A percentile compares a stretch with the other conserved stretches of the same genome.
phyloP scores from a whole-genome alignment of 35 echinoderm and acorn worm genomes.

The Hemicentrotus pulcherrimus region DNA sequence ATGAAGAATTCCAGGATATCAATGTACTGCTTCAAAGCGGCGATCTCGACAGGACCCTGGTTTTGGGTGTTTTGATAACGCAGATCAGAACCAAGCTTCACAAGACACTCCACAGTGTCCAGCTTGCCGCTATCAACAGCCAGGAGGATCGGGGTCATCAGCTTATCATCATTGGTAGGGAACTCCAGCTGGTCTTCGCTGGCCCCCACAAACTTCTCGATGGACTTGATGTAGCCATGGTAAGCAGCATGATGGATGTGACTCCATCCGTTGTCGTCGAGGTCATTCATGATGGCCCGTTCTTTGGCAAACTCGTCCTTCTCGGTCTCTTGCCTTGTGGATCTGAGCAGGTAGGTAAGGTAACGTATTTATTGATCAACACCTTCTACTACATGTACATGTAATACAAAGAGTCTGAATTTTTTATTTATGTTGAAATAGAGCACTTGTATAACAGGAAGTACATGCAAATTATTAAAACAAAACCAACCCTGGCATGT shows the following conservation, averaged over 20 bases:
- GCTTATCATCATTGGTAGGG: conserved; percentile 82
- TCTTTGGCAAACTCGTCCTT: conserved; percentile 97
- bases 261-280: conserved; percentile 94
- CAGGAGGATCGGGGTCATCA: conserved; percentile 83
- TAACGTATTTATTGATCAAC: no score
- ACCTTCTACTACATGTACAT: no score
- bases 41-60: conserved; percentile 74
- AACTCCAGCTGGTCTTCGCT: conserved; percentile 94
- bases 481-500: no score
- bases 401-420: no score
- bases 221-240: conserved; percentile 90
- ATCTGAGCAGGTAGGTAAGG: not conserved
- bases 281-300: conserved; percentile 91
- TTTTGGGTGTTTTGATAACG: conserved; percentile 85
- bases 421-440: no score
- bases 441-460: no score
- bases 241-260: conserved; percentile 94
- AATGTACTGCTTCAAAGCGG: conserved; percentile 57
- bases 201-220: conserved; percentile 83
- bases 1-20: conserved; percentile 86
- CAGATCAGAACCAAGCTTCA: conserved; percentile 82
- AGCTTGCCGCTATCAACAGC: conserved; percentile 82
- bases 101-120: conserved; percentile 83
- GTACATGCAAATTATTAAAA: no score
- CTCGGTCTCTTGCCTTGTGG: conserved; percentile 70